Evolutionary conservation across 2,888 invertebrate species (phyloP), one percentile per base, ranked within the genome.

Genomic region (Epicampocera succincta): DNA sequence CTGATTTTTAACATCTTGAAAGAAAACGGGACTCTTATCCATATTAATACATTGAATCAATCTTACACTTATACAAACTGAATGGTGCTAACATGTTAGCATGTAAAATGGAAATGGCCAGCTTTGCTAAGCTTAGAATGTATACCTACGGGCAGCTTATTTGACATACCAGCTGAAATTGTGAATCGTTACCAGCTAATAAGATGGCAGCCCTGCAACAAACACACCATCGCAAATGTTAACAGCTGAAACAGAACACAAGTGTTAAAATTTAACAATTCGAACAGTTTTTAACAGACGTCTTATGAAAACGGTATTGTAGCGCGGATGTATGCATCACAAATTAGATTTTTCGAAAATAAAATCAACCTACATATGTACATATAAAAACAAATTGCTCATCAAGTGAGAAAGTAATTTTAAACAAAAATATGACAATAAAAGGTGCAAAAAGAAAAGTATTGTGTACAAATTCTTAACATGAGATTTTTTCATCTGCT

Each of bases 201-300:
- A n/a, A n/a, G 5, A 25, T 5, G 25, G 25, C 25, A 25, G 5
- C 25, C 5, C 25, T 25, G 25, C n/a, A n/a, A n/a, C n/a, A n/a
- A n/a, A 68, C 79, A 65, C 63, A 74, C 46, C 46, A 40, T n/a
- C 17, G 42, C 69, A 54, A 42, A n/a, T 5, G 5, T 63, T 63
- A 73, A 54, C 74, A 80, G 48, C 52, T 69, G 68, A 60, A 63
- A 40, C 60, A 42, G 40, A 71, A 40, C 54, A 68, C 54, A 71
- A 75, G 40, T 80, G 75, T 52, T 69, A 74, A 72, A 69, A 15
- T 80, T 75, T 72, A 33, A 65, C 61, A 72, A 40, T 73, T 77
- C 81, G 81, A 82, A 82, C 81, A 82, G 81, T 82, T 82, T 71
- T 69, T 65, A 77, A 71, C 73, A 77, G 69, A 77, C 81, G 73